phyloP scores from a whole-genome alignment of 2,797 vertebrate species.

The Gadopsis bispinosus region DNA sequence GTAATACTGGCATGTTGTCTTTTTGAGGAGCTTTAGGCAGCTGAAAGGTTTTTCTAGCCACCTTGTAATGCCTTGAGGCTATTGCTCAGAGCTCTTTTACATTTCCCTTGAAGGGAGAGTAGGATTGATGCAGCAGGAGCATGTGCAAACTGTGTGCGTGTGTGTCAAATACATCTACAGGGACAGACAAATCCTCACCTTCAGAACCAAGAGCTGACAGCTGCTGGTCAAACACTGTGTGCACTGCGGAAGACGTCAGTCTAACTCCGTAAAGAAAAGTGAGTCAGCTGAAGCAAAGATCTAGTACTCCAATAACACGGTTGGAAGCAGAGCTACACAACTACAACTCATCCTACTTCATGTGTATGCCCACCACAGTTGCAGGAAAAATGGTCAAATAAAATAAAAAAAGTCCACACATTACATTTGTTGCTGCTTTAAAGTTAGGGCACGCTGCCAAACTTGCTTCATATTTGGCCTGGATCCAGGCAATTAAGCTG shows the following conservation, averaged over 20 bases:
- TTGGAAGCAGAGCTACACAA: neutral
- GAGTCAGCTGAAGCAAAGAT: constrained; percentile 30
- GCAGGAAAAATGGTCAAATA: constrained; percentile 1
- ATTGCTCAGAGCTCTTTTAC: constrained; percentile 34
- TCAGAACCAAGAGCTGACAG: constrained; percentile 55
- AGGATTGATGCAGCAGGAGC: constrained; percentile 28
- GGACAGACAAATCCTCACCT: constrained; percentile 50
- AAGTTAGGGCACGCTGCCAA: neutral
- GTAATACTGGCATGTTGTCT: constrained; percentile 20
- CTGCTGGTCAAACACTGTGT: constrained; percentile 57
- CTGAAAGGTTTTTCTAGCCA: constrained; percentile 53
- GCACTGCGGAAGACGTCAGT: constrained; percentile 51
- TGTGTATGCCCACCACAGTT: neutral
- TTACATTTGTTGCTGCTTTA: constrained; percentile 8
- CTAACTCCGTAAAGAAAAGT: constrained; percentile 28
- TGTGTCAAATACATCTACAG: constrained; percentile 41
- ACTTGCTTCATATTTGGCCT: constrained; percentile 46
- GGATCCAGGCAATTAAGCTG: constrained; percentile 53
- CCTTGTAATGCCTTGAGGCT: constrained; percentile 53
- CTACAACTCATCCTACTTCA: constrained; percentile 4
- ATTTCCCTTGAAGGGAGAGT: constrained; percentile 40
- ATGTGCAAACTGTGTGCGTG: constrained; percentile 23
- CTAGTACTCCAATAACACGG: constrained; percentile 9
- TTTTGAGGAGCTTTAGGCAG: constrained; percentile 25
- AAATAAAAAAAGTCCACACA: neutral